These are phyloP conservation scores for Euplexia lucipara DNA, from an alignment of 2,888 invertebrate species.

Conservation along the genomic window DNA sequence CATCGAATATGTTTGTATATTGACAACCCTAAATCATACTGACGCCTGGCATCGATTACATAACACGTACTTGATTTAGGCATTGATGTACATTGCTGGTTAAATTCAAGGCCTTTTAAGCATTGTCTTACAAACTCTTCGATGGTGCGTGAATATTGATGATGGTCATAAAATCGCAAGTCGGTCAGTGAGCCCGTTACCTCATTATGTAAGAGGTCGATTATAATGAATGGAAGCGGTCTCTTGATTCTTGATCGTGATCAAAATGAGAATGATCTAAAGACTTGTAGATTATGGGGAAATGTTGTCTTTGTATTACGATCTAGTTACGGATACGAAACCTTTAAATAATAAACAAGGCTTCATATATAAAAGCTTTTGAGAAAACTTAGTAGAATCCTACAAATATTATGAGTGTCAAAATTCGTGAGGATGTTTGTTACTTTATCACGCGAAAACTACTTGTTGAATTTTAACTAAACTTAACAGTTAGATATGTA, in stretches of 20 bases:
- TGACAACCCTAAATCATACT: not conserved
- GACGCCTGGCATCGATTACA: constrained; percentile 30
- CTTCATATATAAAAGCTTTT: not conserved
- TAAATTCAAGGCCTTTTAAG: constrained; percentile 52
- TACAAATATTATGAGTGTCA: too few relatives aligned
- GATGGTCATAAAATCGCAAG: constrained; percentile 63
- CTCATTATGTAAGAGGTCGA: constrained; percentile 64
- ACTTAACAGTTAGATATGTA: too few relatives aligned
- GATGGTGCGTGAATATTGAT: constrained; percentile 67
- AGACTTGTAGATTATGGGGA: constrained; percentile 26
- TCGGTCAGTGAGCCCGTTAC: constrained; percentile 69
- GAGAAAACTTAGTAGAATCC: too few relatives aligned
- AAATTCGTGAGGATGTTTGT: too few relatives aligned
- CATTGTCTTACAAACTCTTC: constrained; percentile 59
- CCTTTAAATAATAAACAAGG: not conserved
- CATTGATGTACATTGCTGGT: constrained; percentile 46
- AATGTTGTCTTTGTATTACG: constrained; percentile 33
- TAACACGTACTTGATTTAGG: constrained; percentile 48
- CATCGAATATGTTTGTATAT: too few relatives aligned
- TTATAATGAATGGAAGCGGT: constrained; percentile 60
- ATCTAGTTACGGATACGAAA: not conserved
- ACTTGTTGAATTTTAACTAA: too few relatives aligned
- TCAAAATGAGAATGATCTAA: constrained; percentile 33
- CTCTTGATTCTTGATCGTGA: constrained; percentile 51
- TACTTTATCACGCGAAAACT: too few relatives aligned